Conservation (phyloP, 2,113 vertebrate genomes). For the Lampris megalopsis region DNA sequence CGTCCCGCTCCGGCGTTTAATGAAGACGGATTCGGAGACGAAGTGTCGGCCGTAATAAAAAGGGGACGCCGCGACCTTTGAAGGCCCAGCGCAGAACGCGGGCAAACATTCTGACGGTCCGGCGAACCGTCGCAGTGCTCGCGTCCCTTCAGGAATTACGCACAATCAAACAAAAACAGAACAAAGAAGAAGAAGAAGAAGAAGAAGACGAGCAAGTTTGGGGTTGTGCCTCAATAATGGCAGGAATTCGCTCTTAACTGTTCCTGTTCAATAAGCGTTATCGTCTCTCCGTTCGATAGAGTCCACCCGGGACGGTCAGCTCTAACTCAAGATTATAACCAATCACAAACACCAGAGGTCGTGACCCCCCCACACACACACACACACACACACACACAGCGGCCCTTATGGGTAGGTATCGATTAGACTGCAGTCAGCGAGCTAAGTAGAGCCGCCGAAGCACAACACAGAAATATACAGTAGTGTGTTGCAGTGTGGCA, state of each 20-base stretch:
- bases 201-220: no score
- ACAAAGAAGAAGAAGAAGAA: no score
- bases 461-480: constrained; percentile 63
- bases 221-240: no score
- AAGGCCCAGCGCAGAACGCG: constrained; percentile 26
- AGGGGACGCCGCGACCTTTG: constrained; percentile 69
- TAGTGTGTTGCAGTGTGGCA: constrained; percentile 59
- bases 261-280: background rate
- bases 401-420: constrained; percentile 76
- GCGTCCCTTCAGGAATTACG: no score
- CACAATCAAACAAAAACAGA: no score
- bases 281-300: constrained; percentile 23
- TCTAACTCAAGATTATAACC: constrained; percentile 68
- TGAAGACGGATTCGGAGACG: constrained; percentile 81
- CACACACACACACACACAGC: constrained; percentile 10
- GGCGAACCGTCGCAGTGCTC: background rate
- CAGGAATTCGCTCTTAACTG: background rate
- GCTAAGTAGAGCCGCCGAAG: constrained; percentile 68
- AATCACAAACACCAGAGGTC: constrained; percentile 65
- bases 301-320: constrained; percentile 45
- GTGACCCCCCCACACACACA: constrained; percentile 60
- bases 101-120: constrained; percentile 45
- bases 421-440: constrained; percentile 68
- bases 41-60: constrained; percentile 76
- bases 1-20: constrained; percentile 74